Percentiles rank a stretch among this genome's conserved stretches.
Evolutionary conservation across 2,113 vertebrate genomes (phyloP).

Genomic region (Zosterops japonicus): DNA sequence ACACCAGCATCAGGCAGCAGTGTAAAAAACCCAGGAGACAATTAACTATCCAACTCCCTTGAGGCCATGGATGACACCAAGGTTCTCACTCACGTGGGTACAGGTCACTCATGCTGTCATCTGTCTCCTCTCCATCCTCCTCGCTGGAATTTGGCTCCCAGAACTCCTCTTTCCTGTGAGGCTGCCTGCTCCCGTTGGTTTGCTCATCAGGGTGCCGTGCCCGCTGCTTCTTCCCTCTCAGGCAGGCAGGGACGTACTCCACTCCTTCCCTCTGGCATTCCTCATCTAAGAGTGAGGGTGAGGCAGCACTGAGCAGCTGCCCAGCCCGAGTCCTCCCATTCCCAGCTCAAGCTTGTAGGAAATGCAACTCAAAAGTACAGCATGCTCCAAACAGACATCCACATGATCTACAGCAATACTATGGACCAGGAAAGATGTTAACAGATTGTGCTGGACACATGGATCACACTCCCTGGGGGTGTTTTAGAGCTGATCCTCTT

Average conservation of each 20-base stretch:
- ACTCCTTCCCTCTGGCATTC: conserved; percentile 82
- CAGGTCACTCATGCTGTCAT: conserved; percentile 93
- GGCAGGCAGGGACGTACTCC: conserved; percentile 80
- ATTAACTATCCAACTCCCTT: not conserved
- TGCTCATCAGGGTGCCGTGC: not conserved
- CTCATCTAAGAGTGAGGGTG: conserved; percentile 71
- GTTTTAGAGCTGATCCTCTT: not conserved
- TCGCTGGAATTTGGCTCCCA: conserved; percentile 80
- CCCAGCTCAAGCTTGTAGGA: not conserved
- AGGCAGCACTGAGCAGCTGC: not conserved
- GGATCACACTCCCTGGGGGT: not conserved
- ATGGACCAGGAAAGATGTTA: not conserved
- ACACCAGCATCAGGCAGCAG: not conserved
- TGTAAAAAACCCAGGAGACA: not conserved
- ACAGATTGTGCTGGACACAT: not conserved
- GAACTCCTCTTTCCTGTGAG: not conserved
- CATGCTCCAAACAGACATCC: not conserved
- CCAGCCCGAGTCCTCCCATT: accelerated
- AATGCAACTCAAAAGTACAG: not conserved
- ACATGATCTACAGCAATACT: accelerated
- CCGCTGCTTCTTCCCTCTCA: conserved; percentile 69
- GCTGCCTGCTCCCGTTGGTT: not conserved
- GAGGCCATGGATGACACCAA: not conserved
- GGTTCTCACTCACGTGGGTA: conserved; percentile 82
- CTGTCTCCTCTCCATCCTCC: conserved; percentile 75